phyloP scores from a whole-genome alignment of 2,888 invertebrate genomes.

The Prosopocoilus inquinatus region DNA sequence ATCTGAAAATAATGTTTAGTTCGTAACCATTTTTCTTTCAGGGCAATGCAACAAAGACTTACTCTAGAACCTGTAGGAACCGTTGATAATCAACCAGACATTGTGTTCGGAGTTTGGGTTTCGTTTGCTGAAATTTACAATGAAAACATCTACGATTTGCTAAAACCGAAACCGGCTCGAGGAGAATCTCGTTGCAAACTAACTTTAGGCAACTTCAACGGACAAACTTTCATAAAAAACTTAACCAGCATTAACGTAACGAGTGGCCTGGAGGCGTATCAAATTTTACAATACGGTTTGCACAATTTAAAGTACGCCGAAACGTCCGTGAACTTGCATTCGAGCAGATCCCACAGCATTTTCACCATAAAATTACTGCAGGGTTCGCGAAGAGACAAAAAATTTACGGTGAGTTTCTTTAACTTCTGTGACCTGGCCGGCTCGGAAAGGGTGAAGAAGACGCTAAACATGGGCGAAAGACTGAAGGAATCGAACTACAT shows the following conservation, averaged over 20 bases:
- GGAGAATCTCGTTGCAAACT: constrained; percentile 54
- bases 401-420: constrained; percentile 30
- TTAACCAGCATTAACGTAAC: constrained; percentile 50
- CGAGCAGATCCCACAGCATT: constrained; percentile 86
- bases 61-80: constrained; percentile 20
- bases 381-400: constrained; percentile 32
- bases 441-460: constrained; percentile 75
- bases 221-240: constrained; percentile 44
- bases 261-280: constrained; percentile 73
- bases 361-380: constrained; percentile 79
- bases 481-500: constrained; percentile 85
- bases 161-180: constrained; percentile 53
- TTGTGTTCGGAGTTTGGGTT: constrained; percentile 62
- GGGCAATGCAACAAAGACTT: constrained; percentile 23
- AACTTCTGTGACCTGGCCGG: constrained; percentile 92
- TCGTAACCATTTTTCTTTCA: constrained; percentile 6
- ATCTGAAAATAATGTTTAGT: neutral
- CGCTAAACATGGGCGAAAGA: constrained; percentile 68
- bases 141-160: constrained; percentile 81
- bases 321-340: constrained; percentile 76
- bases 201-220: constrained; percentile 52
- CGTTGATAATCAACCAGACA: constrained; percentile 8
- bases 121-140: constrained; percentile 91
- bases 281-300: constrained; percentile 73
- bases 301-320: constrained; percentile 73